A percentile compares a stretch with the other conserved stretches of the same genome.
Evolutionary conservation across 2,113 vertebrate genomes (phyloP).

Genomic region (Opisthocomus hoazin): DNA sequence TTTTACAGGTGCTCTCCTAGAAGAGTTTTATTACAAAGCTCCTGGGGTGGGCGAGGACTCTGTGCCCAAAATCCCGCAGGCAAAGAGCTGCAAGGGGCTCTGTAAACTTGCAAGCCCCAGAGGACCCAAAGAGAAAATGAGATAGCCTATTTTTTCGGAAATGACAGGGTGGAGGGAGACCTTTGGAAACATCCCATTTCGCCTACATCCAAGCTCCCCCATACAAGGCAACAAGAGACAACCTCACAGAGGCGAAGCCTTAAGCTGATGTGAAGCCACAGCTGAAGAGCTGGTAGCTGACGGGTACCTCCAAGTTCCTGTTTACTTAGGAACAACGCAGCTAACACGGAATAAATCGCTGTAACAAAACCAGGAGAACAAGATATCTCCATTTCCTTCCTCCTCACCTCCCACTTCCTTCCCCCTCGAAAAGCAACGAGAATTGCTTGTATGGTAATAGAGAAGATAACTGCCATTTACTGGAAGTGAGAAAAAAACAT

Average conservation of each 20-base stretch:
- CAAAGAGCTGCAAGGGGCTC: neutral
- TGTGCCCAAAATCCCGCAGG: neutral
- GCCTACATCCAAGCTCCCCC: neutral
- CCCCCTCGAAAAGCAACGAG: neutral
- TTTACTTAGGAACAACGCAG: neutral
- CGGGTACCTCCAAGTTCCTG: neutral
- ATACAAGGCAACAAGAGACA: neutral
- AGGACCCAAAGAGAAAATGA: neutral
- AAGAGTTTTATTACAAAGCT: neutral
- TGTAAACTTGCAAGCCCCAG: neutral
- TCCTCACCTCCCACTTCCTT: conserved; percentile 29
- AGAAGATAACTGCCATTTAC: neutral
- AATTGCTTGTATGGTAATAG: neutral
- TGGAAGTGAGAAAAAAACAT: neutral
- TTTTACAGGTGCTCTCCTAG: neutral
- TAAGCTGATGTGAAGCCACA: neutral
- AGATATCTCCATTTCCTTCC: conserved; percentile 16
- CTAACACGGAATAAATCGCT: neutral
- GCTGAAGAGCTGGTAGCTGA: neutral
- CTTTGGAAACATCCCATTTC: neutral
- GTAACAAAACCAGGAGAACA: neutral
- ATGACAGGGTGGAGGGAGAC: neutral
- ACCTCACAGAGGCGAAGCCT: neutral
- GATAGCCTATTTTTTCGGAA: neutral
- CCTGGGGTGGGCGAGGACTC: neutral